phyloP scores from a whole-genome alignment of 2,888 invertebrate genomes.

The Alviniconcha strummeri region DNA sequence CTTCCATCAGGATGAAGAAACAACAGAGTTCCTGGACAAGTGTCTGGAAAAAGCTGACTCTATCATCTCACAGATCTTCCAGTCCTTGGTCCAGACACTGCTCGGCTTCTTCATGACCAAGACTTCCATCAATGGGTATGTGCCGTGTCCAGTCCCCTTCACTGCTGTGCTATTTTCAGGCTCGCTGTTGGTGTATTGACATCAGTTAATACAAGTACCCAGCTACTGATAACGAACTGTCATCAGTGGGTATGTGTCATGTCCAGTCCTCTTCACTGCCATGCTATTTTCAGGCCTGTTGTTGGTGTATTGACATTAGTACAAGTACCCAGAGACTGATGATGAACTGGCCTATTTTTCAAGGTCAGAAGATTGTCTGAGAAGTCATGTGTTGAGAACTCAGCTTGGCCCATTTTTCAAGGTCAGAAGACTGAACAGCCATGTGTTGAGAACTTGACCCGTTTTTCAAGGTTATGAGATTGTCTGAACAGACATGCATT shows the following conservation, averaged over 20 bases:
- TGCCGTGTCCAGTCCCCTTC: not conserved
- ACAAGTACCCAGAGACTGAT: too few species aligned
- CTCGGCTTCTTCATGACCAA: conserved; percentile 93
- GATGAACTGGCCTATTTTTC: conserved; percentile 75
- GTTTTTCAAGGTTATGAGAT: too few species aligned
- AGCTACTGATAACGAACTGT: conserved; percentile 79
- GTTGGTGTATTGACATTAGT: too few species aligned
- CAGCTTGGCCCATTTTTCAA: too few species aligned
- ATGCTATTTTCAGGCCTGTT: not conserved
- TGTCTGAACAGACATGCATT: too few species aligned
- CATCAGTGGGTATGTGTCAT: conserved; percentile 85
- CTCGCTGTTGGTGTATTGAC: not conserved
- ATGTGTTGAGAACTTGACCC: too few species aligned
- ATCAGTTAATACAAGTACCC: too few species aligned
- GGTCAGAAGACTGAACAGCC: too few species aligned
- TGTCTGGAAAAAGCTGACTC: conserved; percentile 89
- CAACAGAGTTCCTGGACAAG: conserved; percentile 82
- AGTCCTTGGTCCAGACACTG: conserved; percentile 88
- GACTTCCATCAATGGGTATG: conserved; percentile 94
- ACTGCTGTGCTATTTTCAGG: not conserved
- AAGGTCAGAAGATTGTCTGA: too few species aligned
- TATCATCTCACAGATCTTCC: conserved; percentile 92
- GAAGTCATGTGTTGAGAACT: too few species aligned
- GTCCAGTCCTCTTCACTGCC: not conserved
- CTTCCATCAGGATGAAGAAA: conserved; percentile 81